Evolutionary conservation across 1,140 invertebrate species (phyloP), one percentile per base, ranked within the genome.

Genomic region (Trichoplusia ni): DNA sequence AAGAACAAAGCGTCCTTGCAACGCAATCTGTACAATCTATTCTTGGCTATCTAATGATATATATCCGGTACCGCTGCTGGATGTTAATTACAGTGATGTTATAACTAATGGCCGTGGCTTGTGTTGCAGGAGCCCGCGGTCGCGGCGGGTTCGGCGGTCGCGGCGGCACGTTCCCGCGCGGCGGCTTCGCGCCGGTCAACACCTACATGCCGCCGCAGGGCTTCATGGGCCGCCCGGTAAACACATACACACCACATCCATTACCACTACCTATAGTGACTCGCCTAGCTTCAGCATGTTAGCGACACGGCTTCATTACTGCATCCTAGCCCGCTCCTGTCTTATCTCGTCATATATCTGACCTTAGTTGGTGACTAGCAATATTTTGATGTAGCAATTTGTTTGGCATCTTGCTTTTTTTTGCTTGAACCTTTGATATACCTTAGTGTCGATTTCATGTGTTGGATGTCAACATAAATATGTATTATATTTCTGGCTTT

Each of bases 201-300:
- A 70, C 70, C 27, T 86, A 87, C 82, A 76, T 87, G 77, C 84
- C 84, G 58, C 86, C 82, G 49, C 83, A 83, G 54, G 71, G 68
- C n/a, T 89, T 81, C 77, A 84, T 89, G 84, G 84, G 76, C 47
- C 76, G 86, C 7, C 83, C 86, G 75, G 84, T 89, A 64, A 69
- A 53, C 4, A 9, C 31, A 16, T 38, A 13, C 14, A n/a, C 4
- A 40, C 29, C 0, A 11, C 37, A 4, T 8, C 35, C 16, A 13
- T 13, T 13, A 27, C 3, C 21, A 46, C 49, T 7, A n/a, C 35
- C 19, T 42, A 31, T 21, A 66, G n/a, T n/a, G n/a, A n/a, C n/a
- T n/a, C n/a, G n/a, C n/a, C n/a, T n/a, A 4, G 9, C 25, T 47
- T 9, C 44, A 7, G 44, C 46, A 49, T 49, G 27, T 18, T 49